Evolutionary conservation across 2,888 invertebrate species (phyloP).

Genomic region (Polydrusus cervinus): DNA sequence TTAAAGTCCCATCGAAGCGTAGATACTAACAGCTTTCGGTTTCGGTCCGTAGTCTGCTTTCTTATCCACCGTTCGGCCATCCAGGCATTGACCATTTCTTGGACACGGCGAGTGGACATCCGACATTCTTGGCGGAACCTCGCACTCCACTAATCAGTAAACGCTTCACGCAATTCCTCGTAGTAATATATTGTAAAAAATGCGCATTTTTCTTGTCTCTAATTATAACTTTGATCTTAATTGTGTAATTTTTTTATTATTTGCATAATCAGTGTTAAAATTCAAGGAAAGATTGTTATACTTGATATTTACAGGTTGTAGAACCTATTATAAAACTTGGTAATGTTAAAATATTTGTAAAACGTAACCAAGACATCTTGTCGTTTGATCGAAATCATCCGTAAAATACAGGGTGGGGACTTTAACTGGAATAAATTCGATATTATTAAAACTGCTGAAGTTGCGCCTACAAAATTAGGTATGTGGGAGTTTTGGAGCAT

Average conservation of each 20-base stretch:
- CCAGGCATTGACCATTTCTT: conserved; percentile 61
- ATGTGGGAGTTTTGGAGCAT: no score
- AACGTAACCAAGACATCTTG: no score
- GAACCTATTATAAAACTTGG: conserved; percentile 30
- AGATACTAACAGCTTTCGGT: conserved; percentile 67
- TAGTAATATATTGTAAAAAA: conserved; percentile 52
- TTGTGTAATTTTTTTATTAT: conserved; percentile 54
- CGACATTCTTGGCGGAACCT: conserved; percentile 60
- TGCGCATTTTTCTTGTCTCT: conserved; percentile 55
- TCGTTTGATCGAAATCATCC: no score
- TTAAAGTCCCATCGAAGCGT: conserved; percentile 68
- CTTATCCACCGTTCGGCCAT: conserved; percentile 63
- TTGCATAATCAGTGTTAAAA: conserved; percentile 53
- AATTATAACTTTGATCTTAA: conserved; percentile 53
- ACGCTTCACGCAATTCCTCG: conserved; percentile 60
- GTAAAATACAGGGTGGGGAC: no score
- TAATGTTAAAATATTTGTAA: neutral
- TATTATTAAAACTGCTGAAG: no score
- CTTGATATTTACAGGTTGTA: conserved; percentile 44
- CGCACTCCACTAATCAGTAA: conserved; percentile 61
- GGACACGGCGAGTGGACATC: conserved; percentile 64
- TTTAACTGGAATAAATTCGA: no score
- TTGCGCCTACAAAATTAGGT: no score
- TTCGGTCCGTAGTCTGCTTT: conserved; percentile 68
- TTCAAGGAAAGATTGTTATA: conserved; percentile 50